These are phyloP conservation scores for Lycocorax pyrrhopterus DNA, from an alignment of 2,113 vertebrate genomes.

Conservation along the genomic window DNA sequence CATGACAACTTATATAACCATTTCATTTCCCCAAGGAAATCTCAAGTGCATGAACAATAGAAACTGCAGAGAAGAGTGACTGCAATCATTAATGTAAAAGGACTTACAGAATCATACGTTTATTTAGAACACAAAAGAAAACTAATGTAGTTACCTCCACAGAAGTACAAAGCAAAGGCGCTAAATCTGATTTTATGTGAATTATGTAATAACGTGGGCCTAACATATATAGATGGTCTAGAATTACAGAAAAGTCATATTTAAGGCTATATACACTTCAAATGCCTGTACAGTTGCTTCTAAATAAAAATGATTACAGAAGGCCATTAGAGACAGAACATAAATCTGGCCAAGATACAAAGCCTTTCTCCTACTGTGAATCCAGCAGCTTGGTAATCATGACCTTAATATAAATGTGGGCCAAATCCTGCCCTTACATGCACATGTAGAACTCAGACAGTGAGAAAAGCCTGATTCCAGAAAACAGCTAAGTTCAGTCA, in stretches of 20 bases:
- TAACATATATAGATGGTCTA: not conserved
- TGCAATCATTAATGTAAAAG: not conserved
- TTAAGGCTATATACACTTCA: not conserved
- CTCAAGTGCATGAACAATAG: not conserved
- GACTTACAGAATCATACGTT: not conserved
- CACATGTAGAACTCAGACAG: not conserved
- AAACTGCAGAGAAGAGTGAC: not conserved
- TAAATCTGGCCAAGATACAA: not conserved
- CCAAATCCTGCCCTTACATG: not conserved
- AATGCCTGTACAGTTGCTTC: not conserved
- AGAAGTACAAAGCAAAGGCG: not conserved
- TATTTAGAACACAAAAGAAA: not conserved
- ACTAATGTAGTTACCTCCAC: not conserved
- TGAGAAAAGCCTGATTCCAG: not conserved
- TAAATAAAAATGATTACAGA: not conserved
- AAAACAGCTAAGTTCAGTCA: not conserved
- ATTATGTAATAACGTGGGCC: fast-evolving
- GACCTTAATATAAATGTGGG: not conserved
- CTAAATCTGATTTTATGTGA: not conserved
- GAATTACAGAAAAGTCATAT: not conserved
- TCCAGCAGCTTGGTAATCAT: not conserved
- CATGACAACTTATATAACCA: not conserved
- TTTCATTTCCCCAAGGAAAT: not conserved
- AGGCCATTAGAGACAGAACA: not conserved
- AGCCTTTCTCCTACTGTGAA: not conserved